Evolutionary conservation across 2,113 vertebrate species (phyloP), one percentile per base, ranked within the genome.

Genomic region (Odontesthes bonariensis): DNA sequence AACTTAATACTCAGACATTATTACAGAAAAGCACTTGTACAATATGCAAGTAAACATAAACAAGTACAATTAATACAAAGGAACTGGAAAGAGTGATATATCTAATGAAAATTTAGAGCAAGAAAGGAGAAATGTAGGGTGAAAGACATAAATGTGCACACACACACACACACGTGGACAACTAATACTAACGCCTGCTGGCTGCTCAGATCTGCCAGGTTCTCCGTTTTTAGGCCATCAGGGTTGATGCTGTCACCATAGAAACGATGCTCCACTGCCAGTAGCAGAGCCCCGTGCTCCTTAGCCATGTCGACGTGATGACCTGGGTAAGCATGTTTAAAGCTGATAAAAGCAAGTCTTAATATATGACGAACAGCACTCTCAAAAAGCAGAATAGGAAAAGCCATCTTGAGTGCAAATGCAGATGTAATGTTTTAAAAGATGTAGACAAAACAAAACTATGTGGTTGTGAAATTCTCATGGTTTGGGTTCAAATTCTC

Each of bases 241-340:
- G 90, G 77, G 69, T 93, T 95, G 55, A 95, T 61, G 83, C 96
- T 97, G 51, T 91, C 68, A 1, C 96, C 96, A n/a, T 97, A 96
- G 89, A 95, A 97, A 42, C 96, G 94, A 61, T 96, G 96, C 59
- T 97, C 96, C 56, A 96, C 80, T 23, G 95, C 86, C 42, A 97
- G 86, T 16, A 96, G 73, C 69, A 97, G 90, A 1, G 95, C 96
- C 0, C 89, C 76, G 5, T 93, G 91, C 27, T 91, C 80, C 52
- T 92, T 65, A 2, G 96, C 96, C 92, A 97, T 89, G 12, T 91
- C 83, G 44, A 94, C 94, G 11, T 96, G 95, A 61, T 96, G 95
- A 31, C 96, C 96, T 97, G 67, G 40, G 13, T 44, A 51, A 79
- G 49, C 13, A 61, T 47, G 57, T n/a, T 38, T 13, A 13, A 23